Base-by-base conservation (phyloP, 2,113 vertebrate species). In the Tringa solitaria region DNA sequence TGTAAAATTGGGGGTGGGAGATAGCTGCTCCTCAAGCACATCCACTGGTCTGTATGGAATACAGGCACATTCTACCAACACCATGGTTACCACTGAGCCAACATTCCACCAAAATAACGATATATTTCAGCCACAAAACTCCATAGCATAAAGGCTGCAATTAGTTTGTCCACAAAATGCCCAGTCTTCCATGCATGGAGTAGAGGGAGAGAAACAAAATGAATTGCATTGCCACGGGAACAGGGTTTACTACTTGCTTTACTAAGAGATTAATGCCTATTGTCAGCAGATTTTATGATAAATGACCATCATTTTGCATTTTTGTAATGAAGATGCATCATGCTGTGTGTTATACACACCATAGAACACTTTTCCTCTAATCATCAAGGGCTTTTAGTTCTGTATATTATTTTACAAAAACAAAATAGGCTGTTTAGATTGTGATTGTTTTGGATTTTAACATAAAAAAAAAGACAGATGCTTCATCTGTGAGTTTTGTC, bases 271-370 rank as follows among this genome's bases (percentile, higher is more conserved):
- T 83, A 92, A 94, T 95, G 83, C 63, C 85, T 53, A 28, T 35
- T 88, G 90, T 80, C 94, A 90, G 75, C 54, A 83, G 75, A 65
- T 90, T 69, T 93, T 88, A 86, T 88, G 85, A 97, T 80, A 90
- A 96, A 95, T 69, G 33, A 92, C 74, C 2, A 0, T 61, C 59
- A 73, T 69, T 86, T 77, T 83, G 75, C 70, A 86, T 90, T 65
- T 69, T 35, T 37, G 50, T 88, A 96, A 96, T 90, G 85, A 96
- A 95, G 94, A 95, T 80, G 78, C 88, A 90, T 90, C 82, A 28
- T 6, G 30, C 85, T 88, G 75, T 39, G 67, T 73, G 90, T 15
- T 83, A 85, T 88, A 77, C 75, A 93, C 35, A 30, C 61, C 27
- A 24, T 28, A 90, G 48, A 83, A 69, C 23, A 16, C 57, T 54